Evolutionary conservation across 2,888 invertebrate genomes (phyloP).

Genomic region (Pogonocherus hispidulus): DNA sequence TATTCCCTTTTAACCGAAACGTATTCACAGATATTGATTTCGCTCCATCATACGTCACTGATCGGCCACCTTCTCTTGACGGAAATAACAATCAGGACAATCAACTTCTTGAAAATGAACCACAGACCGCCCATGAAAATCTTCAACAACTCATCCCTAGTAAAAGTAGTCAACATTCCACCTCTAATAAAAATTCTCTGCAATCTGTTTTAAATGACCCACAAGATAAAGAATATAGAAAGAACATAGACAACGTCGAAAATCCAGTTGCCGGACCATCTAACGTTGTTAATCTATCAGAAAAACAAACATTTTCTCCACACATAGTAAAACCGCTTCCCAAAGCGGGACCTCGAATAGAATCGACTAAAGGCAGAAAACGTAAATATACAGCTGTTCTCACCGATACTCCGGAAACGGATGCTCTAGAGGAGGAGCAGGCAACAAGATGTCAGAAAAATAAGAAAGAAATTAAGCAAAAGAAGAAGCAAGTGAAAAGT

Average conservation of each 20-base stretch:
- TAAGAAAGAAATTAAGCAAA: conserved; percentile 13
- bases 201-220: no score
- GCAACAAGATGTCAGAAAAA: conserved; percentile 25
- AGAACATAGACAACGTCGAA: conserved; percentile 29
- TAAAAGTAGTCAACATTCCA: neutral
- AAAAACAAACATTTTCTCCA: conserved; percentile 26
- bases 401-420: conserved; percentile 38
- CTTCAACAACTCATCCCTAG: neutral
- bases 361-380: conserved; percentile 31
- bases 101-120: conserved; percentile 20
- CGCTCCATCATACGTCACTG: conserved; percentile 34
- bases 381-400: conserved; percentile 27
- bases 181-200: no score
- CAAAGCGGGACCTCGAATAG: no score
- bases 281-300: conserved; percentile 24
- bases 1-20: conserved; percentile 46
- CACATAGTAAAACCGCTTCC: conserved; percentile 28
- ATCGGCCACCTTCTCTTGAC: no score
- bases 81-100: conserved; percentile 25
- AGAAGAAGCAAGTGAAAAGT: conserved; percentile 18
- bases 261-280: conserved; percentile 30
- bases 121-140: neutral
- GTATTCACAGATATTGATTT: conserved; percentile 45
- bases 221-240: conserved; percentile 28
- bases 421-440: conserved; percentile 23